phyloP scores from a whole-genome alignment of 1,140 invertebrate species.

The Parapsyche elsis region DNA sequence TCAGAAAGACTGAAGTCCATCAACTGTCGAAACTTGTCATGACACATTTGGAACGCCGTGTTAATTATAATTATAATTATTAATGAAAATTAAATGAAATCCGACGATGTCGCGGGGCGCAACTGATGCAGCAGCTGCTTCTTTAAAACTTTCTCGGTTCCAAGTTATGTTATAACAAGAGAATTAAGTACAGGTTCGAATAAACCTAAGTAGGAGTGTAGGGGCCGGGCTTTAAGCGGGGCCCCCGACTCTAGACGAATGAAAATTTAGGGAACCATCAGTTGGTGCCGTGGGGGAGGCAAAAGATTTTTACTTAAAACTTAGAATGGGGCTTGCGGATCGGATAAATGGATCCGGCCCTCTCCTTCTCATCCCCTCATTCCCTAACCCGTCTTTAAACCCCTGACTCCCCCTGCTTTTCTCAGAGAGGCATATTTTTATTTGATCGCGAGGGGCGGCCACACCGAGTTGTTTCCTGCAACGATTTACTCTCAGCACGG shows the following conservation, averaged over 20 bases:
- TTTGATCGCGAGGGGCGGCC: slow-evolving; percentile 29
- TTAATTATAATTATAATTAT: too few relatives aligned
- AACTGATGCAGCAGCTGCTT: slow-evolving; percentile 29
- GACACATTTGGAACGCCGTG: too few relatives aligned
- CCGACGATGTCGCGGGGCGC: slow-evolving; percentile 8
- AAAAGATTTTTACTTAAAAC: slow-evolving; percentile 55
- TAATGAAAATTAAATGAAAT: neutral
- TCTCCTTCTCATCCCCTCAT: neutral
- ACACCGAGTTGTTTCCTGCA: neutral
- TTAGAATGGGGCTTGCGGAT: slow-evolving; percentile 46
- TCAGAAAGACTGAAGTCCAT: too few relatives aligned
- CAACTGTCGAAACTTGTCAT: too few relatives aligned
- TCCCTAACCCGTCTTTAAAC: neutral
- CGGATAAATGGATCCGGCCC: slow-evolving; percentile 31
- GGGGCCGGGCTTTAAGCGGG: slow-evolving; percentile 25
- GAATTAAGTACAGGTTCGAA: slow-evolving; percentile 53
- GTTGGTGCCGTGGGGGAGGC: slow-evolving; percentile 17
- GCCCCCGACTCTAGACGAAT: slow-evolving; percentile 27
- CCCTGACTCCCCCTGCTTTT: neutral
- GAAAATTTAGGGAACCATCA: slow-evolving; percentile 52
- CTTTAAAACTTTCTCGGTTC: slow-evolving; percentile 49
- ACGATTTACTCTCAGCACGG: slow-evolving; percentile 18
- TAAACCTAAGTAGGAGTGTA: slow-evolving; percentile 39
- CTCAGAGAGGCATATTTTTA: slow-evolving; percentile 39
- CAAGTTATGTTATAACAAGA: slow-evolving; percentile 55